phyloP scores from a whole-genome alignment of 2,113 vertebrate species.

The Myotis brandtii region DNA sequence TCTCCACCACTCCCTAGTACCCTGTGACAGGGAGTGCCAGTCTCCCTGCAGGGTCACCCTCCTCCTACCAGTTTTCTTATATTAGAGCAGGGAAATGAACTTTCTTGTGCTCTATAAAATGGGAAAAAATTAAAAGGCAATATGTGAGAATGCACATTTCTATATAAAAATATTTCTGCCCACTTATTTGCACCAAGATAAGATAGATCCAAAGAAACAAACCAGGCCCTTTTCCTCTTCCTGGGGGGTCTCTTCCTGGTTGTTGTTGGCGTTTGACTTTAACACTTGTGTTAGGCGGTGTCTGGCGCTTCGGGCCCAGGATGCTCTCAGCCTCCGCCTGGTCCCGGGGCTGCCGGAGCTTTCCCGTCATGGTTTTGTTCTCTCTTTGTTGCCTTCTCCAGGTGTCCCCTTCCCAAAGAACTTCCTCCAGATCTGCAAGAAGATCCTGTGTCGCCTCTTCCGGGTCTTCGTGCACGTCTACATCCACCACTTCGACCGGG shows the following conservation, averaged over 20 bases:
- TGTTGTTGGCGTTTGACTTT: not conserved
- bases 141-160: not conserved
- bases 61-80: not conserved
- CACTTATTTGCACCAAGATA: not conserved
- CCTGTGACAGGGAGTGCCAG: too few relatives aligned
- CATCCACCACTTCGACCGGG: conserved; percentile 93
- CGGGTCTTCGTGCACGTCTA: conserved; percentile 93
- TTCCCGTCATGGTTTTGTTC: not conserved
- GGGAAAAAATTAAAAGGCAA: not conserved
- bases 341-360: not conserved
- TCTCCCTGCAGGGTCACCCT: not conserved
- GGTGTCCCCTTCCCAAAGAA: conserved; percentile 94
- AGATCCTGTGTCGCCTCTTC: conserved; percentile 93
- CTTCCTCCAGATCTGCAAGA: conserved; percentile 94
- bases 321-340: fast-evolving
- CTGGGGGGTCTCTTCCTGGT: not conserved
- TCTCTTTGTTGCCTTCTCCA: conserved; percentile 62
- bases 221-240: not conserved
- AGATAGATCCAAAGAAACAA: not conserved
- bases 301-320: too few relatives aligned
- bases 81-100: not conserved
- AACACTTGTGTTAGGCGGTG: not conserved
- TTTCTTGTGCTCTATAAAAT: not conserved
- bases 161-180: not conserved
- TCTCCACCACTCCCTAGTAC: not conserved